phyloP scores from a whole-genome alignment of 2,113 vertebrate genomes.

The Heterocephalus glaber region DNA sequence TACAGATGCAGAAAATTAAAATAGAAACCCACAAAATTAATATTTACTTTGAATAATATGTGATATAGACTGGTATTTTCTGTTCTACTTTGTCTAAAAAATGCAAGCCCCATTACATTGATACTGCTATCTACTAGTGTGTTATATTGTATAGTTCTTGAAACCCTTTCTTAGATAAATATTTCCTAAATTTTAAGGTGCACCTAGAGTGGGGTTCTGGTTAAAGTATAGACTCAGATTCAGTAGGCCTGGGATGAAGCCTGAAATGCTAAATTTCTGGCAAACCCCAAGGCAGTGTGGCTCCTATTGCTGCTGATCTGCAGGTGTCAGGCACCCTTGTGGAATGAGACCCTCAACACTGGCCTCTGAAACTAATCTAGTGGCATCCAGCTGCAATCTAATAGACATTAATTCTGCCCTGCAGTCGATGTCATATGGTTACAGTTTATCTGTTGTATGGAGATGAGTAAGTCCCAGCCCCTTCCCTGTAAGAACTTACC shows the following conservation, averaged over 20 bases:
- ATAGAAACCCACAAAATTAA: background rate
- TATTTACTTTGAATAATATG: background rate
- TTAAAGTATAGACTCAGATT: background rate
- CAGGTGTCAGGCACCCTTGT: background rate
- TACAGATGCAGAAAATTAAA: background rate
- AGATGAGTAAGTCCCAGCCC: background rate
- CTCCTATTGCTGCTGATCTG: background rate
- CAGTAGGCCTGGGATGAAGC: background rate
- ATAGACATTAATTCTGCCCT: too few species aligned
- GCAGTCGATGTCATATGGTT: background rate
- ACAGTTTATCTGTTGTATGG: background rate
- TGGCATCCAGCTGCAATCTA: too few species aligned
- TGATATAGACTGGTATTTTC: background rate
- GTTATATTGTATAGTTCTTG: background rate
- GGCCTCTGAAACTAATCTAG: background rate
- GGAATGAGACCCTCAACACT: background rate
- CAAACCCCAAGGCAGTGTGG: fast-evolving
- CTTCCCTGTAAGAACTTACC: background rate
- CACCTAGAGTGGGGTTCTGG: background rate
- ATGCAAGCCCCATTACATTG: background rate
- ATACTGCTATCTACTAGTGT: background rate
- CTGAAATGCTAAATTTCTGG: background rate
- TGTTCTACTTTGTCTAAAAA: background rate
- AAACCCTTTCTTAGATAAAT: background rate
- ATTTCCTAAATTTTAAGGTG: background rate